Percentiles rank a stretch among this genome's conserved stretches.
phyloP scores from a whole-genome alignment of 1,140 invertebrate genomes.

The Physella acuta region DNA sequence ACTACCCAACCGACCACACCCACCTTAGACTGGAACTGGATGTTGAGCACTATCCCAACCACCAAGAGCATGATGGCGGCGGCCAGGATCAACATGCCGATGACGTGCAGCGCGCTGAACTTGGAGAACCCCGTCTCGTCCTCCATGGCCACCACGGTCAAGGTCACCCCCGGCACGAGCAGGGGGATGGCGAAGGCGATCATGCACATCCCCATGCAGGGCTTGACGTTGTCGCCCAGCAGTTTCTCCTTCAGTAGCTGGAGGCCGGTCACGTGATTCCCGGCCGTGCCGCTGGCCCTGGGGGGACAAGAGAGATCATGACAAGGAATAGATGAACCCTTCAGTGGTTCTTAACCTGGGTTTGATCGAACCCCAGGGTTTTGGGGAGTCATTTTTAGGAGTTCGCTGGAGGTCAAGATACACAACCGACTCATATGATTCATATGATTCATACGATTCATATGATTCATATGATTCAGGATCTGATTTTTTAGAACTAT shows the following conservation, averaged over 20 bases:
- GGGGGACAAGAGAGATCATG: too few relatives aligned
- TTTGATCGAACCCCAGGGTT: too few relatives aligned
- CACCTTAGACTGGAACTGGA: conserved; percentile 16
- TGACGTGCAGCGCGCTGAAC: conserved; percentile 36
- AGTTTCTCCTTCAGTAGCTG: background rate
- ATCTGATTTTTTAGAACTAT: too few relatives aligned
- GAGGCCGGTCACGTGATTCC: background rate
- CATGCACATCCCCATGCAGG: conserved; percentile 36
- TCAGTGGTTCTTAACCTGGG: too few relatives aligned
- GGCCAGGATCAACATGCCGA: conserved; percentile 33
- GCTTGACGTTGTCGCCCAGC: conserved; percentile 25
- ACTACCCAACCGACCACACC: too few relatives aligned
- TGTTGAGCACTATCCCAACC: conserved; percentile 26
- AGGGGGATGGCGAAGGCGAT: conserved; percentile 39
- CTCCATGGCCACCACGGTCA: conserved; percentile 37
- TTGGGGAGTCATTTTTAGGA: too few relatives aligned
- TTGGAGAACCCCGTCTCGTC: conserved; percentile 34
- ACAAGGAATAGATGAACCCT: too few relatives aligned
- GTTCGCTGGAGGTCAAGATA: too few relatives aligned
- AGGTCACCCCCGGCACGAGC: conserved; percentile 35
- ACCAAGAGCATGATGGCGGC: conserved; percentile 29
- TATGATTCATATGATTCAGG: too few relatives aligned
- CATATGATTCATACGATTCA: too few relatives aligned
- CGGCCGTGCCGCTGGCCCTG: too few relatives aligned
- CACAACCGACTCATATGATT: too few relatives aligned